Conservation (phyloP, 2,888 invertebrate genomes). For the Trachelus tabidus region DNA sequence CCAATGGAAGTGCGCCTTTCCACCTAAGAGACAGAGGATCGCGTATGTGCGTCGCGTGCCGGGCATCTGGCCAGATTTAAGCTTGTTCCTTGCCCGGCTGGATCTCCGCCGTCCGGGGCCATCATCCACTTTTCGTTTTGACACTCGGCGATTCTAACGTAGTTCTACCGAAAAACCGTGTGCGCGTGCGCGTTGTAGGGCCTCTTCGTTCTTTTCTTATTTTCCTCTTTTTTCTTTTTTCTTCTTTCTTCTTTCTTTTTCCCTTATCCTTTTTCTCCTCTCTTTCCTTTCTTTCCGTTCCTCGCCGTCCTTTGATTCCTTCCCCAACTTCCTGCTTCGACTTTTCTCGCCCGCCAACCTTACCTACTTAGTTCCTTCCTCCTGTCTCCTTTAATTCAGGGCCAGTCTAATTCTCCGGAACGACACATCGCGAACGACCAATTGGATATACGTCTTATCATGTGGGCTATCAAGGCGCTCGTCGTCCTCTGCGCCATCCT, state of each 20-base stretch:
- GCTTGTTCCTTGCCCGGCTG: conserved; percentile 59
- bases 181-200: conserved; percentile 5
- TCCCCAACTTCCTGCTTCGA: no score
- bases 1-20: conserved; percentile 53
- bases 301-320: no score
- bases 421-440: no score
- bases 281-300: conserved; percentile 1
- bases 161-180: background rate
- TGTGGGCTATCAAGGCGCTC: conserved; percentile 20
- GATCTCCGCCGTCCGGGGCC: conserved; percentile 38
- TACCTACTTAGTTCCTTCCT: no score
- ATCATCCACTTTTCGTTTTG: conserved; percentile 13
- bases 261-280: conserved; percentile 1
- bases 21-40: conserved; percentile 36
- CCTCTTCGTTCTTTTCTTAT: conserved; percentile 14
- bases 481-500: conserved; percentile 47
- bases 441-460: no score
- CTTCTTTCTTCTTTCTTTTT: background rate
- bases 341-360: background rate
- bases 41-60: conserved; percentile 44
- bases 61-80: conserved; percentile 59
- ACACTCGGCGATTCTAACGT: background rate
- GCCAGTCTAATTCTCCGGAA: no score
- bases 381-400: no score
- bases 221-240: conserved; percentile 25